These are phyloP conservation scores for Salmo trutta DNA, from an alignment of 2,797 vertebrate species.

Conservation along the genomic window DNA sequence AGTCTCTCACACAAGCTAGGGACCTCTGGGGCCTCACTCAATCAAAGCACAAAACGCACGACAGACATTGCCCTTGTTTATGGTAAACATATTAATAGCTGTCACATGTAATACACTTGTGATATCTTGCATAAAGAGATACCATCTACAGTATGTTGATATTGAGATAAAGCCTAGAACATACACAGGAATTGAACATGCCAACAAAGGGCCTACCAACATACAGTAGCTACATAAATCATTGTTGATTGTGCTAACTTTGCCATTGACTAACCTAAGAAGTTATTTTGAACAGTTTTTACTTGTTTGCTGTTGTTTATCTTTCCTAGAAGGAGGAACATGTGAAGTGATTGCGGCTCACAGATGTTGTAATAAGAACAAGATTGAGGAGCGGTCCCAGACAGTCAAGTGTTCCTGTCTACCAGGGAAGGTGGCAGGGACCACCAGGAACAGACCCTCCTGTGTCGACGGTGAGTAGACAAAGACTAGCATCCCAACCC, in stretches of 20 bases:
- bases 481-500: background rate
- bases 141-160: slow-evolving; percentile 17
- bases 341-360: slow-evolving; percentile 99
- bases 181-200: background rate
- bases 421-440: slow-evolving; percentile 96
- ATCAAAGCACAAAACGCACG: slow-evolving; percentile 30
- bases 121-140: slow-evolving; percentile 5
- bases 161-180: background rate
- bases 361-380: slow-evolving; percentile 99
- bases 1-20: slow-evolving; percentile 46
- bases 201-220: background rate
- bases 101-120: slow-evolving; percentile 27
- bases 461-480: slow-evolving; percentile 92
- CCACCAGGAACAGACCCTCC: slow-evolving; percentile 94
- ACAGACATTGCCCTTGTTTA: slow-evolving; percentile 51
- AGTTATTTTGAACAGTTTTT: background rate
- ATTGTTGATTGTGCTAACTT: background rate
- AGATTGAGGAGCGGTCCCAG: slow-evolving; percentile 97
- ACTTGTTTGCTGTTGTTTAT: background rate
- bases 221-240: background rate
- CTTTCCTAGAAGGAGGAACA: slow-evolving; percentile 90
- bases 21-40: slow-evolving; percentile 39
- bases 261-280: background rate
- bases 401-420: slow-evolving; percentile 99
- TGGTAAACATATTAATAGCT: slow-evolving; percentile 24